These are phyloP conservation scores for Tiliacea aurago DNA, from an alignment of 2,888 invertebrate genomes.

Conservation along the genomic window DNA sequence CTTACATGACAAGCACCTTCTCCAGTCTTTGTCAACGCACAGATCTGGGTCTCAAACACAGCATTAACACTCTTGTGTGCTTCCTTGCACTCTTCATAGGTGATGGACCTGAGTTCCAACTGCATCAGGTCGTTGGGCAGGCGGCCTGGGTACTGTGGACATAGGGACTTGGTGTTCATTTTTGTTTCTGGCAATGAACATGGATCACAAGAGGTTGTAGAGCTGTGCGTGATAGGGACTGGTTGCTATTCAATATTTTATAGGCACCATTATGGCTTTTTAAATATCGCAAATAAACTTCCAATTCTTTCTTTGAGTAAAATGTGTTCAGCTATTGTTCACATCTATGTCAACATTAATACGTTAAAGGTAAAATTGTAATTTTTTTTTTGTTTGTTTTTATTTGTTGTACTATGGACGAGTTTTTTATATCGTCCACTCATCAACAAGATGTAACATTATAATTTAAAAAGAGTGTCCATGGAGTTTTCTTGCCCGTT, in stretches of 20 bases:
- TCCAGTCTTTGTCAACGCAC: conserved; percentile 88
- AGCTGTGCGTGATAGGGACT: not conserved
- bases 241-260: not conserved
- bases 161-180: not conserved
- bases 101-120: conserved; percentile 87
- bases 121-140: conserved; percentile 88
- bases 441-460: no score
- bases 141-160: conserved; percentile 81
- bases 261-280: conserved; percentile 1
- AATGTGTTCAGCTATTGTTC: not conserved
- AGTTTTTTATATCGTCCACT: no score
- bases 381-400: no score
- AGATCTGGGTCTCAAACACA: conserved; percentile 90
- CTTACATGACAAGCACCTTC: conserved; percentile 90
- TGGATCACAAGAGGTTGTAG: not conserved
- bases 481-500: no score
- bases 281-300: not conserved
- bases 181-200: not conserved
- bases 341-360: not conserved
- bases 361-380: not conserved
- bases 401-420: no score
- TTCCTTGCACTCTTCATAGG: conserved; percentile 86
- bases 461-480: no score
- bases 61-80: conserved; percentile 85
- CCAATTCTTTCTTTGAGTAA: not conserved